Evolutionary conservation across 2,888 invertebrate genomes (phyloP).

Genomic region (Drymonia ruficornis): DNA sequence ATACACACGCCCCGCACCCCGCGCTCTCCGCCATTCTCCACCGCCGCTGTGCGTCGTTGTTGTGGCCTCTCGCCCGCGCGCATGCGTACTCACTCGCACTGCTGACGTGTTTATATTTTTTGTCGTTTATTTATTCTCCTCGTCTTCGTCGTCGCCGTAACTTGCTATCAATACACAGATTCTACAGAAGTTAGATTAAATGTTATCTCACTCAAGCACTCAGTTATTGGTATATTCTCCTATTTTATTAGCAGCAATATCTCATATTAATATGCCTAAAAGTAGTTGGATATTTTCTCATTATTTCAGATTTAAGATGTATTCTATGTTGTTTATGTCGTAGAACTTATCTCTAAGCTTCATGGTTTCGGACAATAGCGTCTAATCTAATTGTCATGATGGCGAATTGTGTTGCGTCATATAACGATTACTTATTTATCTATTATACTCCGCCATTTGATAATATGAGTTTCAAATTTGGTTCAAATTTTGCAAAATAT

Average conservation of each 20-base stretch:
- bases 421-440: background rate
- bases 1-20: conserved; percentile 45
- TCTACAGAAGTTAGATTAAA: conserved; percentile 6
- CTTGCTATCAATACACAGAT: conserved; percentile 22
- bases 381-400: conserved; percentile 6
- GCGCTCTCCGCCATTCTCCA: conserved; percentile 48
- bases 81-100: conserved; percentile 77
- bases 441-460: no score
- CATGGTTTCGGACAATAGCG: conserved; percentile 5
- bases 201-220: conserved; percentile 18
- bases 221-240: no score
- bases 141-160: conserved; percentile 35
- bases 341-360: conserved; percentile 11
- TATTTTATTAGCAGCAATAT: no score
- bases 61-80: conserved; percentile 68
- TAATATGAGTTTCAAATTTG: no score
- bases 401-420: conserved; percentile 10
- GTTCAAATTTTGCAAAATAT: no score
- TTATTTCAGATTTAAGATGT: conserved; percentile 12
- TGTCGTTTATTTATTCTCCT: conserved; percentile 64
- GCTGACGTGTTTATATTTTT: conserved; percentile 84
- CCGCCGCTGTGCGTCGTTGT: conserved; percentile 53
- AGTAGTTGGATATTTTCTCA: background rate
- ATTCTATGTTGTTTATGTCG: conserved; percentile 13
- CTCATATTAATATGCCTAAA: conserved; percentile 8